These are phyloP conservation scores for Eremobia ochroleuca DNA, from an alignment of 2,888 invertebrate species.

Conservation along the genomic window DNA sequence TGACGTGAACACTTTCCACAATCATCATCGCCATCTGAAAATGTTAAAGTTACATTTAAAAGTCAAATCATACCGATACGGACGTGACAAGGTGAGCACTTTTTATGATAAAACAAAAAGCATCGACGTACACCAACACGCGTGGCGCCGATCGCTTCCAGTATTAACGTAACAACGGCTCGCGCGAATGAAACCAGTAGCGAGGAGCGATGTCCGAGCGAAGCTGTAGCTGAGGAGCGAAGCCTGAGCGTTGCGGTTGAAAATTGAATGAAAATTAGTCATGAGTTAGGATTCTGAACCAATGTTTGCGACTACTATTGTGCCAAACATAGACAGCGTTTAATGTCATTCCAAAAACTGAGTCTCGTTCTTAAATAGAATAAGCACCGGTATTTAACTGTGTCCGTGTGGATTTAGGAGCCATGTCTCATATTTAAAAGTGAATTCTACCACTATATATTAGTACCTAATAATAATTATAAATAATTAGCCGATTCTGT, in stretches of 20 bases:
- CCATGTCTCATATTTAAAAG: too few species aligned
- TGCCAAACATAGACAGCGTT: not conserved
- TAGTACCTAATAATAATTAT: not conserved
- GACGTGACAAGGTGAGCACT: too few species aligned
- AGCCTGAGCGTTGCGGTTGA: not conserved
- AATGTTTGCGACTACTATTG: not conserved
- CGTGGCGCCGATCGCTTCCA: not conserved
- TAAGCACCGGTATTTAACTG: too few species aligned
- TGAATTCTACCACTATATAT: not conserved
- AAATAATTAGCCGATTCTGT: too few species aligned
- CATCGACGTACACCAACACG: not conserved
- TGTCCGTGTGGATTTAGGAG: not conserved
- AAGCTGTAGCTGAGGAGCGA: not conserved
- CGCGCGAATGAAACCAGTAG: not conserved
- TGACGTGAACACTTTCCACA: constrained; percentile 26
- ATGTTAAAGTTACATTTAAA: not conserved
- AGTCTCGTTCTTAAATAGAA: not conserved
- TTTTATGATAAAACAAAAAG: constrained; percentile 3
- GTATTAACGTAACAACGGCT: not conserved
- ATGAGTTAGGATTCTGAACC: not conserved
- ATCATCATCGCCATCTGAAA: constrained; percentile 37
- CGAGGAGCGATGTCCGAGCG: not conserved
- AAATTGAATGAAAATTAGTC: not conserved
- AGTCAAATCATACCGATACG: too few species aligned
- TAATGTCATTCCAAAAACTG: not conserved